A percentile compares a stretch with the other conserved stretches of the same genome.
Evolutionary conservation across 2,113 vertebrate species (phyloP).

Genomic region (rat (Rattus norvegicus)): DNA sequence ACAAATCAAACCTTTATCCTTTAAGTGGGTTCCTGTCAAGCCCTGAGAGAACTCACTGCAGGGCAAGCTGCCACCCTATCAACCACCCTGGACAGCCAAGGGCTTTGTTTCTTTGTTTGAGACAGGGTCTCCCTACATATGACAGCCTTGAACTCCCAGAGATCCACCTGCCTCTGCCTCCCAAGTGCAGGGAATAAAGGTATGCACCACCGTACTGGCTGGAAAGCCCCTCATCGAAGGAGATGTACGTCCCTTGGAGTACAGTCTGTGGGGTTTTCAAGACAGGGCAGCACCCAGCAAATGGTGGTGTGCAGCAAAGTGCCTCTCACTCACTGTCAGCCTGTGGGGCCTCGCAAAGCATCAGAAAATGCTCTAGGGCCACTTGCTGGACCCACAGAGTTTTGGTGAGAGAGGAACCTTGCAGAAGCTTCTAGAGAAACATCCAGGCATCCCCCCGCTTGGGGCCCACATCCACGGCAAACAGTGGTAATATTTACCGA

Average conservation of each 20-base stretch:
- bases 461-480: constrained; percentile 21
- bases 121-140: background rate
- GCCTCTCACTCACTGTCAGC: background rate
- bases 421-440: constrained; percentile 11
- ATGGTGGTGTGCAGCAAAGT: rapidly evolving
- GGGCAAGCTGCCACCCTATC: background rate
- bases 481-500: constrained; percentile 65
- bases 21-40: background rate
- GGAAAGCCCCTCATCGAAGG: background rate
- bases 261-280: background rate
- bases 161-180: background rate
- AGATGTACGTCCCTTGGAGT: background rate
- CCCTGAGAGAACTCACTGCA: background rate
- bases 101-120: background rate
- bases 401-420: rapidly evolving
- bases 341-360: background rate
- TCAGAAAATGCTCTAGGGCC: background rate
- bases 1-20: background rate
- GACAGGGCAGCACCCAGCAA: rapidly evolving
- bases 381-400: rapidly evolving
- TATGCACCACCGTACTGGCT: rapidly evolving
- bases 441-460: rapidly evolving
- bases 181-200: background rate
- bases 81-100: background rate
- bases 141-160: background rate